phyloP scores from a whole-genome alignment of 2,797 vertebrate genomes.

The Kryptopterus vitreolus region DNA sequence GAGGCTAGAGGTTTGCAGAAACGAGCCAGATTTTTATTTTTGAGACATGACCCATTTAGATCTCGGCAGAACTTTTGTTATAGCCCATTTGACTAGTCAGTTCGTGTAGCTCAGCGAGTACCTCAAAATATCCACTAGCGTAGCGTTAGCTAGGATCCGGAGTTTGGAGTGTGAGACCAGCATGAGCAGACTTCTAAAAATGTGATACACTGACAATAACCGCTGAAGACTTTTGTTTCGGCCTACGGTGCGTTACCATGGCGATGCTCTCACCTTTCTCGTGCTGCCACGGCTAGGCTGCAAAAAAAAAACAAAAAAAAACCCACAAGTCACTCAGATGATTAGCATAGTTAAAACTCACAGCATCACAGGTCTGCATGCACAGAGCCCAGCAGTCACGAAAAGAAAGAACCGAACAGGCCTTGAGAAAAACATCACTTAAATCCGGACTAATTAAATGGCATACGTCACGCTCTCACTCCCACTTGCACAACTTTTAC shows the following conservation, averaged over 20 bases:
- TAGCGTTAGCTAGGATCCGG: neutral
- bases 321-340: constrained; percentile 54
- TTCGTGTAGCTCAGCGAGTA: constrained; percentile 9
- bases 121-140: constrained; percentile 11
- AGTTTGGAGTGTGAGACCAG: constrained; percentile 16
- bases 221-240: constrained; percentile 48
- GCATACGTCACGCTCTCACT: constrained; percentile 41
- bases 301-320: too few relatives aligned
- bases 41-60: constrained; percentile 43
- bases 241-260: constrained; percentile 55
- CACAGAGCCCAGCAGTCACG: constrained; percentile 22
- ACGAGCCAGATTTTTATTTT: constrained; percentile 28
- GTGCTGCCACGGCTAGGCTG: constrained; percentile 52
- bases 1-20: constrained; percentile 54
- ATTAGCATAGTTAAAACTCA: constrained; percentile 54
- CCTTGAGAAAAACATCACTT: constrained; percentile 18
- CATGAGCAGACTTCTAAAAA: constrained; percentile 41
- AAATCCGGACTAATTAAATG: constrained; percentile 49
- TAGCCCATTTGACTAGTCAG: constrained; percentile 16
- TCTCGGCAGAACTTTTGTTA: constrained; percentile 41
- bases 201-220: constrained; percentile 51
- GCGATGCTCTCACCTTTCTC: constrained; percentile 56
- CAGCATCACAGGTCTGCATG: constrained; percentile 34
- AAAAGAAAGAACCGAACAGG: constrained; percentile 20
- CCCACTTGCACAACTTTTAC: constrained; percentile 51